Conservation (phyloP, 2,797 vertebrate species). For the Knipowitschia caucasica region DNA sequence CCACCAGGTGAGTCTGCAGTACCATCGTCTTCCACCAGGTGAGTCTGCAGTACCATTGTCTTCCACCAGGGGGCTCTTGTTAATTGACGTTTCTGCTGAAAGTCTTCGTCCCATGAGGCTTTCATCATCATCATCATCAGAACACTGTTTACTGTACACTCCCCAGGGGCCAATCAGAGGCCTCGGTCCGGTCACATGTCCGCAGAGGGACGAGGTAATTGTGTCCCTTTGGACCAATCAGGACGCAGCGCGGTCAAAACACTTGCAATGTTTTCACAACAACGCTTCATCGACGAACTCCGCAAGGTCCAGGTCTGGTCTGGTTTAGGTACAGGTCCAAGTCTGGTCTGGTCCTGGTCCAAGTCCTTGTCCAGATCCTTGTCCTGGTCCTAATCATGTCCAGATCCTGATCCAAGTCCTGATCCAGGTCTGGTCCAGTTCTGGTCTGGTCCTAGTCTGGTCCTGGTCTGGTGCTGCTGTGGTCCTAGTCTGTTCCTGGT, state of each 20-base stretch:
- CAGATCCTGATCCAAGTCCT: background rate
- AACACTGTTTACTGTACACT: background rate
- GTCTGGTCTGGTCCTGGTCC: background rate
- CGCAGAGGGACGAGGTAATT: constrained; percentile 1
- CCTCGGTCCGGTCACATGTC: constrained; percentile 1
- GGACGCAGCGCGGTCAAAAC: background rate
- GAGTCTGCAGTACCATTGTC: no score
- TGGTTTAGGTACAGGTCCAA: background rate
- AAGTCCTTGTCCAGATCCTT: background rate
- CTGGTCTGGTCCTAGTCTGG: background rate
- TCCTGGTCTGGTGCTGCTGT: background rate
- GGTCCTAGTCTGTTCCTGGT: background rate
- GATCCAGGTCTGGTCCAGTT: background rate
- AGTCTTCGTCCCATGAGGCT: background rate
- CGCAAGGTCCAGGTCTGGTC: background rate
- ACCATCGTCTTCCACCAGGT: no score
- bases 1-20: no score
- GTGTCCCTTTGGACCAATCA: background rate
- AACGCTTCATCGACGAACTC: background rate
- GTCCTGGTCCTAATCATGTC: background rate
- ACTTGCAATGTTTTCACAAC: background rate
- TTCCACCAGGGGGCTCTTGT: no score
- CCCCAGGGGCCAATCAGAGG: constrained; percentile 1
- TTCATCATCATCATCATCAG: background rate
- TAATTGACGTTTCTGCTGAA: no score